These are phyloP conservation scores for Wasmannia auropunctata DNA, from an alignment of 1,140 invertebrate genomes.

Conservation along the genomic window DNA sequence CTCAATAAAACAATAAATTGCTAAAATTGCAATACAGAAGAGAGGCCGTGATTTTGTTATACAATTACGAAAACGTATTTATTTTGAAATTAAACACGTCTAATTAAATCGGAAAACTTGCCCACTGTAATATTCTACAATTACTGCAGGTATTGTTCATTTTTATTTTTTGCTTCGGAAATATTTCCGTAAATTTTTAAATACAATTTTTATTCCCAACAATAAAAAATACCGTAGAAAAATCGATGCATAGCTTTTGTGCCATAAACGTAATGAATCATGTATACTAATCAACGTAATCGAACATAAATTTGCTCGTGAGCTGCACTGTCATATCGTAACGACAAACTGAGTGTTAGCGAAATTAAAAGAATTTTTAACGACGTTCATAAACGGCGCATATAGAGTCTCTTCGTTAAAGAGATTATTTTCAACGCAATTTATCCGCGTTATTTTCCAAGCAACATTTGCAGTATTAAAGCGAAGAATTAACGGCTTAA, in stretches of 20 bases:
- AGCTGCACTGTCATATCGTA: neutral
- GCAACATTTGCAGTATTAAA: neutral
- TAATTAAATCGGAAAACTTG: neutral
- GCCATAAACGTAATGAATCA: neutral
- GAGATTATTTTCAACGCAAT: neutral
- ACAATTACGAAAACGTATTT: neutral
- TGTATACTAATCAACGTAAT: conserved; percentile 35
- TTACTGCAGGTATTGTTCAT: neutral
- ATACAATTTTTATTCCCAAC: neutral
- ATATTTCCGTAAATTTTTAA: neutral
- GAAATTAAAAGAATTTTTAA: conserved; percentile 5
- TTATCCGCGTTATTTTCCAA: neutral
- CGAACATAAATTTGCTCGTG: neutral
- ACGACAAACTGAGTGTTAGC: neutral
- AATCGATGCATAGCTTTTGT: conserved; percentile 1
- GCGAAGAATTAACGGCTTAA: neutral
- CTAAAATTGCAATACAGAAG: neutral
- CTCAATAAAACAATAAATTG: neutral
- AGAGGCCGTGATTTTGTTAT: neutral
- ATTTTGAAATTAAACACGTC: neutral
- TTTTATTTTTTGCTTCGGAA: conserved; percentile 3
- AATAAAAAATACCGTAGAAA: neutral
- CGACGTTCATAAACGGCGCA: neutral
- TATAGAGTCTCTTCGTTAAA: neutral
- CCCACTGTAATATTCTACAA: neutral